A percentile compares a stretch with the other conserved stretches of the same genome.
These are phyloP conservation scores for Coregonus ussuriensis DNA, from an alignment of 2,797 vertebrate species.

Conservation along the genomic window DNA sequence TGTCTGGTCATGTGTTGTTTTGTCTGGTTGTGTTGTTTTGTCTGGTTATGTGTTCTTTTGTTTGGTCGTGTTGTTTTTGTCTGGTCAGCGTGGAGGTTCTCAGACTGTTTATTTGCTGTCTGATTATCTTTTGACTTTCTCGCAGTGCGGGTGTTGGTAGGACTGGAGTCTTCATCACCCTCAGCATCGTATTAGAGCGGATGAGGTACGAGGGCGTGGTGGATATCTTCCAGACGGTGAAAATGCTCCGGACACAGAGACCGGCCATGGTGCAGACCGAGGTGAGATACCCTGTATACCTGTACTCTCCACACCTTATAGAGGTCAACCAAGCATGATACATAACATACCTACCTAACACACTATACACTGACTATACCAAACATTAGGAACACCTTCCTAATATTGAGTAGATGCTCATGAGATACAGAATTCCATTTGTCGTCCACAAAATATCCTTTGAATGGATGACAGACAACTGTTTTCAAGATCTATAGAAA, in stretches of 20 bases:
- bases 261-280: conserved; percentile 99
- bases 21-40: too few relatives aligned
- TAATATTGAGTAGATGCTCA: too few relatives aligned
- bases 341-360: too few relatives aligned
- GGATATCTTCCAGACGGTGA: conserved; percentile 99
- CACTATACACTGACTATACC: too few relatives aligned
- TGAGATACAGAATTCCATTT: too few relatives aligned
- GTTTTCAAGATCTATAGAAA: conserved; percentile 34
- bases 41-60: too few relatives aligned
- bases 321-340: too few relatives aligned
- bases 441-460: conserved; percentile 1
- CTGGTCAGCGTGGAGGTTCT: conserved; percentile 1
- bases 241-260: conserved; percentile 98
- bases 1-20: neutral
- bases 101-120: neutral
- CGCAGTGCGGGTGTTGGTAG: conserved; percentile 94
- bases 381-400: too few relatives aligned
- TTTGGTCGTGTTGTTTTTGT: too few relatives aligned
- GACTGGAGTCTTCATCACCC: conserved; percentile 99
- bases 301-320: neutral
- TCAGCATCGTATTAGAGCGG: conserved; percentile 97
- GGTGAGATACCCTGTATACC: conserved; percentile 71
- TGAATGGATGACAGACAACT: conserved; percentile 22
- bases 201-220: conserved; percentile 99
- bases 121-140: conserved; percentile 8